phyloP scores from a whole-genome alignment of 2,888 invertebrate species.

The Philereme transversata region DNA sequence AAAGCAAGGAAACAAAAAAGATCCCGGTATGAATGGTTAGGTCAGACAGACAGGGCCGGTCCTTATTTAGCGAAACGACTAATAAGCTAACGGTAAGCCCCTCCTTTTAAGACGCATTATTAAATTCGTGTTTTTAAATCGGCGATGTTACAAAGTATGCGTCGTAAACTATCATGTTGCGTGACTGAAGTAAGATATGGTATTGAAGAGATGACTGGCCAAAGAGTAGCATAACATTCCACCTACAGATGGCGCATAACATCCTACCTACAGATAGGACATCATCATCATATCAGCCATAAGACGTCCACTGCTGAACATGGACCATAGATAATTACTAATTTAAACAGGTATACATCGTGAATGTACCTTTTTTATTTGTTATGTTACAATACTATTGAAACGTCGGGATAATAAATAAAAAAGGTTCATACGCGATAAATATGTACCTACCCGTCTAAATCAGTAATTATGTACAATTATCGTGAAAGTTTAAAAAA shows the following conservation, averaged over 20 bases:
- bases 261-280: background rate
- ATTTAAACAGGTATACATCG: too few species aligned
- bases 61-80: constrained; percentile 19
- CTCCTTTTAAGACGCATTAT: constrained; percentile 16
- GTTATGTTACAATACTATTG: too few species aligned
- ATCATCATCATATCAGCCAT: background rate
- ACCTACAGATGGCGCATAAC: background rate
- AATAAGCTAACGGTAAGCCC: constrained; percentile 19
- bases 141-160: constrained; percentile 12
- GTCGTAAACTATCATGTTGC: constrained; percentile 23
- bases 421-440: too few species aligned
- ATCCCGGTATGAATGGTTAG: background rate
- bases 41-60: background rate
- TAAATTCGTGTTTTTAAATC: constrained; percentile 27
- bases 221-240: constrained; percentile 11
- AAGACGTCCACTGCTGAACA: too few species aligned
- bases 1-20: too few species aligned
- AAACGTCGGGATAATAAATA: too few species aligned
- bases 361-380: too few species aligned
- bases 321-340: too few species aligned
- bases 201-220: constrained; percentile 16
- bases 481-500: too few species aligned
- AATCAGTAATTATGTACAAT: too few species aligned
- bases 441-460: too few species aligned
- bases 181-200: constrained; percentile 18